A percentile compares a stretch with the other conserved stretches of the same genome.
phyloP scores from a whole-genome alignment of 2,113 vertebrate genomes.

The Todiramphus chloris region DNA sequence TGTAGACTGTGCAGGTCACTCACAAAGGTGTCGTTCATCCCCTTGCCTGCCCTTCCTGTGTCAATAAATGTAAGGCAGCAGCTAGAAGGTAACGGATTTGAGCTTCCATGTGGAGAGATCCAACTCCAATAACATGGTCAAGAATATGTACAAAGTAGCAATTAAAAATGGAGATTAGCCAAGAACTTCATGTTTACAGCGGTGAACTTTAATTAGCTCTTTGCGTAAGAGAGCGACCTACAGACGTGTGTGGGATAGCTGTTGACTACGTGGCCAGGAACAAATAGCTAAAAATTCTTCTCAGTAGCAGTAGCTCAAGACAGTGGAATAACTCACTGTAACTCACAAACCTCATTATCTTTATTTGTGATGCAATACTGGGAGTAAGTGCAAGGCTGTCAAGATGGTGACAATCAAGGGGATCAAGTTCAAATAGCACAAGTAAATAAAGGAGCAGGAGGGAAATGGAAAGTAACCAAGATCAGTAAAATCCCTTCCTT shows the following conservation, averaged over 20 bases:
- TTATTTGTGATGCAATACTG: neutral
- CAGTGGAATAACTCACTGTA: neutral
- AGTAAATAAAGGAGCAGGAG: neutral
- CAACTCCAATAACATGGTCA: neutral
- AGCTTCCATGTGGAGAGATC: neutral
- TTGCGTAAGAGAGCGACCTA: neutral
- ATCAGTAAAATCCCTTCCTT: neutral
- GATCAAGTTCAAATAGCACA: neutral
- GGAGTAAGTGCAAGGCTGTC: neutral
- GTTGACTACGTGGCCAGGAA: neutral
- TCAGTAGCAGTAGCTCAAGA: neutral
- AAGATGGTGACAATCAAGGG: neutral
- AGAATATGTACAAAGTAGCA: neutral
- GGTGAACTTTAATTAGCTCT: neutral
- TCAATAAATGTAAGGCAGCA: neutral
- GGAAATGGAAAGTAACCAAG: neutral
- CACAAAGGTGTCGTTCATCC: neutral
- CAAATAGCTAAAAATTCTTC: neutral
- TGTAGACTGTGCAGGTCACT: fast-evolving
- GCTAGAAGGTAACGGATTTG: neutral
- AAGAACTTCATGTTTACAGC: neutral
- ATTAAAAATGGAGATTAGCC: neutral
- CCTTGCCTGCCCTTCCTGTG: neutral
- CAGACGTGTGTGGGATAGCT: neutral
- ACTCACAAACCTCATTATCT: neutral